A percentile compares a stretch with the other conserved stretches of the same genome.
Conservation (phyloP, 1,140 invertebrate species). For the Caenorhabditis briggsae region DNA sequence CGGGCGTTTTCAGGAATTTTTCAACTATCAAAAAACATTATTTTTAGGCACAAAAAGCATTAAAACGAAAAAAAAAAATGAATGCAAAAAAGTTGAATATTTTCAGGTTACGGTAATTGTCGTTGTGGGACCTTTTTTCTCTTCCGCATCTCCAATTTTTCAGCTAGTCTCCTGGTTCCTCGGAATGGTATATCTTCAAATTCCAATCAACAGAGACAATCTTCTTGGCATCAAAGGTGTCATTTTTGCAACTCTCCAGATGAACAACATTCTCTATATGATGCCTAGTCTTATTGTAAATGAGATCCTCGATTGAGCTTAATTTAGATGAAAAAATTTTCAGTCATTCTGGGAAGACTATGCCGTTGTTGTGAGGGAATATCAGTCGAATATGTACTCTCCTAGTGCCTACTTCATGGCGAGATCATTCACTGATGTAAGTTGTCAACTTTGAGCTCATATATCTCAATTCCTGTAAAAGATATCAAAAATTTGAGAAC, state of each 20-base stretch:
- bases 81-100: too few relatives aligned
- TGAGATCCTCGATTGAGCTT: background rate
- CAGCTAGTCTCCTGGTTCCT: conserved; percentile 42
- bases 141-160: background rate
- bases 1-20: too few relatives aligned
- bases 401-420: conserved; percentile 91
- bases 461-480: too few relatives aligned
- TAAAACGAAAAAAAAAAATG: too few relatives aligned
- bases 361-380: conserved; percentile 90
- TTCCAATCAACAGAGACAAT: conserved; percentile 80
- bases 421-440: conserved; percentile 80
- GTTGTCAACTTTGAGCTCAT: background rate
- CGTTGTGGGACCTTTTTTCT: too few relatives aligned
- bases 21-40: too few relatives aligned
- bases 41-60: too few relatives aligned
- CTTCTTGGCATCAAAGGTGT: conserved; percentile 95
- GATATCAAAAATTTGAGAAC: too few relatives aligned
- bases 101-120: too few relatives aligned
- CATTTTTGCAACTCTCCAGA: conserved; percentile 90
- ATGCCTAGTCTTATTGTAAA: conserved; percentile 72
- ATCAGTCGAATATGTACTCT: conserved; percentile 90
- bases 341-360: conserved; percentile 1
- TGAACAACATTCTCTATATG: conserved; percentile 81
- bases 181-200: conserved; percentile 55
- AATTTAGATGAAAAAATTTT: background rate